phyloP scores from a whole-genome alignment of 2,888 invertebrate genomes.

The Sphaerophoria rueppellii region DNA sequence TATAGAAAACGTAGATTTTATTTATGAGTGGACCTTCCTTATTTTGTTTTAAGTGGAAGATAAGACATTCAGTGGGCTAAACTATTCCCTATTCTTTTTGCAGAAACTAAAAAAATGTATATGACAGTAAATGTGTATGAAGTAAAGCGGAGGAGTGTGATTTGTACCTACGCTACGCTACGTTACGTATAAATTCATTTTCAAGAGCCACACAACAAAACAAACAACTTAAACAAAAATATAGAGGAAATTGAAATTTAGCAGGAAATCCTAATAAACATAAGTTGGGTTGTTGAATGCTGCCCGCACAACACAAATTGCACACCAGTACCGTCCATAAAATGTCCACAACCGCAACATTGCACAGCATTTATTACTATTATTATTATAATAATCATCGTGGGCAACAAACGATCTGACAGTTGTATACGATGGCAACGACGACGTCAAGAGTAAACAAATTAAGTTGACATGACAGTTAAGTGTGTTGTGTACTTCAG shows the following conservation, averaged over 20 bases:
- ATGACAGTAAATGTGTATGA: background rate
- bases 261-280: constrained; percentile 73
- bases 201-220: background rate
- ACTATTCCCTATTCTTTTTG: constrained; percentile 4
- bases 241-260: constrained; percentile 72
- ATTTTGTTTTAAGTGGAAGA: constrained; percentile 27
- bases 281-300: constrained; percentile 49
- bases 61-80: constrained; percentile 6
- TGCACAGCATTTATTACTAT: constrained; percentile 47
- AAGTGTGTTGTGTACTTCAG: constrained; percentile 32
- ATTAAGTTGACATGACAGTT: constrained; percentile 68
- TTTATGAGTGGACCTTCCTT: constrained; percentile 8
- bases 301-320: constrained; percentile 60
- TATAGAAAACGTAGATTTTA: background rate
- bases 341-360: constrained; percentile 47
- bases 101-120: constrained; percentile 2
- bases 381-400: constrained; percentile 41
- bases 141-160: constrained; percentile 28
- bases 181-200: background rate
- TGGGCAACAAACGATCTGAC: constrained; percentile 33
- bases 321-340: constrained; percentile 22
- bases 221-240: constrained; percentile 31
- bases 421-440: background rate
- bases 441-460: constrained; percentile 47
- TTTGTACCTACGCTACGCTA: background rate